Conservation (phyloP, 2,797 vertebrate genomes). For the Telmatherina bonti region DNA sequence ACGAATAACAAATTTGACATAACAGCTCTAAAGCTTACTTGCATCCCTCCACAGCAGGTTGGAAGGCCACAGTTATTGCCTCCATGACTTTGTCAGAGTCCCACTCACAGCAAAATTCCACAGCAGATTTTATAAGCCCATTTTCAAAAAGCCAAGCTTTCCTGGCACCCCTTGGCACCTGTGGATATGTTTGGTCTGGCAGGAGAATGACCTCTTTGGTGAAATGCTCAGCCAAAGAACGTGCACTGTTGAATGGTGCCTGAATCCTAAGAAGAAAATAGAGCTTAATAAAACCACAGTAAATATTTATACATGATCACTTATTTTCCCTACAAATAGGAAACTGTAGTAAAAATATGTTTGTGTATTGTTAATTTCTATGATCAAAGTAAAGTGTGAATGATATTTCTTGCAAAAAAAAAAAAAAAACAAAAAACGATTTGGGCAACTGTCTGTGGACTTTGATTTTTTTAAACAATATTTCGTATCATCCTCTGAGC, state of each 20-base stretch:
- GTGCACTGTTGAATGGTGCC: neutral
- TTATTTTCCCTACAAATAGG: too few species aligned
- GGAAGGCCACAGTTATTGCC: constrained; percentile 12
- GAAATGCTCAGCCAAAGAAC: neutral
- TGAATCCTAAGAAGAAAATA: neutral
- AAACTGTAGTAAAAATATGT: too few species aligned
- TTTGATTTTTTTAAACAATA: too few species aligned
- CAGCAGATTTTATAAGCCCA: constrained; percentile 1
- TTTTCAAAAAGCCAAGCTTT: too few species aligned
- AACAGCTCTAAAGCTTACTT: neutral
- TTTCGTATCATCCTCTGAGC: too few species aligned
- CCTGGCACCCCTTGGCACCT: constrained; percentile 2
- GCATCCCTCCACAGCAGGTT: constrained; percentile 18
- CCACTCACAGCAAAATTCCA: constrained; percentile 16
- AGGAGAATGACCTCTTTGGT: constrained; percentile 11
- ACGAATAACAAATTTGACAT: neutral
- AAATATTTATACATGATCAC: too few species aligned
- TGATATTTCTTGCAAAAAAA: too few species aligned
- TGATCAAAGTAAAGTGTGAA: too few species aligned
- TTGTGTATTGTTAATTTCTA: too few species aligned
- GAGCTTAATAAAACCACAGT: too few species aligned
- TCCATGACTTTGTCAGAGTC: constrained; percentile 11
- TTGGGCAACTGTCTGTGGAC: too few species aligned
- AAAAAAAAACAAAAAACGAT: too few species aligned
- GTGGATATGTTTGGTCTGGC: neutral